phyloP scores from a whole-genome alignment of 2,113 vertebrate genomes.

The Perca schrenkii region DNA sequence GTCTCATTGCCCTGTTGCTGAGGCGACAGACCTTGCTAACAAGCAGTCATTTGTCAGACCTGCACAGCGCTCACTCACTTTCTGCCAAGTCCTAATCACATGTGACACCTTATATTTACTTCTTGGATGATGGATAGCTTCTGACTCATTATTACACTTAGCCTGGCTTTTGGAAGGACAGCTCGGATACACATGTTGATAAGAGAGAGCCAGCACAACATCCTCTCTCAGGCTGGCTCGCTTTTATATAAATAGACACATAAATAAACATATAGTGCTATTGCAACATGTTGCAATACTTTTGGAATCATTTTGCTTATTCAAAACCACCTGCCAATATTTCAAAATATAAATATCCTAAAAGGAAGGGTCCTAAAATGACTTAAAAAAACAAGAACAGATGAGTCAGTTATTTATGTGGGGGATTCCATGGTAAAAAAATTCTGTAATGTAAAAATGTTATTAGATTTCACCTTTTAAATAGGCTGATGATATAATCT shows the following conservation, averaged over 20 bases:
- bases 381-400: neutral
- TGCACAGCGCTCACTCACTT: conserved; percentile 43
- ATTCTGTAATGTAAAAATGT: neutral
- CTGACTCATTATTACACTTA: conserved; percentile 64
- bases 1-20: conserved; percentile 35
- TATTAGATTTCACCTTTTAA: neutral
- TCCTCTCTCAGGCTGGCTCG: neutral
- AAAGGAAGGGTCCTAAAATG: neutral
- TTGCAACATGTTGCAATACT: conserved; percentile 17
- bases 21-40: conserved; percentile 59
- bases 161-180: conserved; percentile 40
- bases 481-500: neutral
- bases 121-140: conserved; percentile 57
- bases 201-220: conserved; percentile 19
- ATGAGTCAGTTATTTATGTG: neutral
- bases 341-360: neutral
- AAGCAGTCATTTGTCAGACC: conserved; percentile 73
- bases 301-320: neutral
- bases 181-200: conserved; percentile 46
- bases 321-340: neutral
- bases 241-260: neutral
- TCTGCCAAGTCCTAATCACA: conserved; percentile 71
- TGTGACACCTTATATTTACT: conserved; percentile 70
- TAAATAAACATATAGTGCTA: neutral
- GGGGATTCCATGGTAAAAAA: neutral